These are phyloP conservation scores for Rhadinocentrus ornatus DNA, from an alignment of 2,797 vertebrate genomes.

Conservation along the genomic window DNA sequence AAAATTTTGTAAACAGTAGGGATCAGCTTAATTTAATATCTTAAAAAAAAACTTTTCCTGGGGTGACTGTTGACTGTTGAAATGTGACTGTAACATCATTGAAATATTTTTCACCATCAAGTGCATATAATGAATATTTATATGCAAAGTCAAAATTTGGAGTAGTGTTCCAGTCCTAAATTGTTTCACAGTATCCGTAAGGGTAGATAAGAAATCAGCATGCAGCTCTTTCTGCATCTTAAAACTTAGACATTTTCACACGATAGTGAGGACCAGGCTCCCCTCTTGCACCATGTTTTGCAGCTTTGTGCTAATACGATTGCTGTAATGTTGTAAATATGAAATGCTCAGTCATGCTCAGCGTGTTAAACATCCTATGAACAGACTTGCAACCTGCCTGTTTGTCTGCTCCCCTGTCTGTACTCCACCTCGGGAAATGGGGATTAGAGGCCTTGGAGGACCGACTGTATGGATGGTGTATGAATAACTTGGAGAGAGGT, in stretches of 20 bases:
- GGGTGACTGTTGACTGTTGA: background rate
- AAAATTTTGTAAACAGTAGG: constrained; percentile 20
- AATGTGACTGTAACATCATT: background rate
- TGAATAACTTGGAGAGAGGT: constrained; percentile 84
- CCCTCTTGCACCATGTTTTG: constrained; percentile 45
- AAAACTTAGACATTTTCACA: constrained; percentile 38
- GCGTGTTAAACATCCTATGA: constrained; percentile 76
- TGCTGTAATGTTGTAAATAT: constrained; percentile 68
- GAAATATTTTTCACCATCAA: background rate
- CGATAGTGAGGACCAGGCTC: constrained; percentile 50
- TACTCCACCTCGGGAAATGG: constrained; percentile 79
- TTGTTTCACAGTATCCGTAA: constrained; percentile 5
- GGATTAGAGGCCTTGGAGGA: constrained; percentile 85
- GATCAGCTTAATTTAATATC: constrained; percentile 4
- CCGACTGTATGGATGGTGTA: constrained; percentile 82
- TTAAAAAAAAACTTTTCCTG: background rate
- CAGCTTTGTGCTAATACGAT: constrained; percentile 64
- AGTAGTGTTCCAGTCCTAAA: background rate
- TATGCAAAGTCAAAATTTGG: constrained; percentile 3
- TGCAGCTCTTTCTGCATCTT: constrained; percentile 12
- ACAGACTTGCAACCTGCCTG: constrained; percentile 75
- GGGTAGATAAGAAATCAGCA: constrained; percentile 18
- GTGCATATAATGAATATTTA: background rate
- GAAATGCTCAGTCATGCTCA: constrained; percentile 78
- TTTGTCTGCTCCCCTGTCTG: constrained; percentile 78